Evolutionary conservation across 2,888 invertebrate species (phyloP).

Genomic region (Venusia cambrica): DNA sequence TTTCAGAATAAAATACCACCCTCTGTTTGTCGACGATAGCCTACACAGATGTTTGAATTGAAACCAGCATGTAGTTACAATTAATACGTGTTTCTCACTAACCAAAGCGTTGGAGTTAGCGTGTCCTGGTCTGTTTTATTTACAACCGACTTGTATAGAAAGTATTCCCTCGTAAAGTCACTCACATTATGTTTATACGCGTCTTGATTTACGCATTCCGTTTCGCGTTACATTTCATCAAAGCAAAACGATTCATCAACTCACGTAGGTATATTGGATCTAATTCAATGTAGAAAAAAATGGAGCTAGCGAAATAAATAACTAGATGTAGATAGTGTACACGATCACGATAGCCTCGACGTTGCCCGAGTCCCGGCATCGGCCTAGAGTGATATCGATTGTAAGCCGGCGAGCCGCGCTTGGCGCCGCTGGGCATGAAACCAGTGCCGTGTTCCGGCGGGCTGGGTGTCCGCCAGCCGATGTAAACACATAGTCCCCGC

Average conservation of each 20-base stretch:
- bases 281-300: slow-evolving; percentile 25
- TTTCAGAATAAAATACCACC: slow-evolving; percentile 34
- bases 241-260: slow-evolving; percentile 29
- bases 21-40: slow-evolving; percentile 34
- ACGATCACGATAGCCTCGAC: slow-evolving; percentile 17
- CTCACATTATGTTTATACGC: slow-evolving; percentile 26
- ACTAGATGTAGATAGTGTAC: slow-evolving; percentile 9
- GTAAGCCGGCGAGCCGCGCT: slow-evolving; percentile 38
- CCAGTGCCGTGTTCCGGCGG: slow-evolving; percentile 32
- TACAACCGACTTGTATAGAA: slow-evolving; percentile 34
- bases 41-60: slow-evolving; percentile 26
- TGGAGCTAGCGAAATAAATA: slow-evolving; percentile 23
- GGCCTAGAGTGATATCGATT: slow-evolving; percentile 18
- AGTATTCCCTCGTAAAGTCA: slow-evolving; percentile 35
- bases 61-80: slow-evolving; percentile 36
- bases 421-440: slow-evolving; percentile 47
- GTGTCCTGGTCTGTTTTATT: slow-evolving; percentile 29
- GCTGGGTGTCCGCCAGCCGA: slow-evolving; percentile 27
- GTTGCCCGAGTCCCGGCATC: slow-evolving; percentile 11
- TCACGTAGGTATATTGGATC: slow-evolving; percentile 24
- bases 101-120: slow-evolving; percentile 43
- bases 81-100: slow-evolving; percentile 40
- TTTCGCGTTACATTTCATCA: slow-evolving; percentile 32
- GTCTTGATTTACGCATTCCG: slow-evolving; percentile 43
- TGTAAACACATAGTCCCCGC: slow-evolving; percentile 17